Percentiles rank a stretch among this genome's conserved stretches.
Conservation (phyloP, 2,797 vertebrate genomes). For the Rhabdophis nuchalis region DNA sequence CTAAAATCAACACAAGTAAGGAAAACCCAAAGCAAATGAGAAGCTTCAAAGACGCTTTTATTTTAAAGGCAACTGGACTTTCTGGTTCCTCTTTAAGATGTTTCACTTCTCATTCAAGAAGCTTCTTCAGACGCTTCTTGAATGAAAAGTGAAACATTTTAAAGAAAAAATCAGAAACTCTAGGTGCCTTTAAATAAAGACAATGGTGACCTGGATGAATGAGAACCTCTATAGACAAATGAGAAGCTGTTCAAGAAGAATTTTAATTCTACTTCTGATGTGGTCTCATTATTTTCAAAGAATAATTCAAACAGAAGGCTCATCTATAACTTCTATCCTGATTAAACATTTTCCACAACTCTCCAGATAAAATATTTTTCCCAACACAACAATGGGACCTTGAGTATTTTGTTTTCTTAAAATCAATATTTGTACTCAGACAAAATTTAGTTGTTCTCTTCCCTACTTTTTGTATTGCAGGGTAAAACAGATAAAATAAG, state of each 20-base stretch:
- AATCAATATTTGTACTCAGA: not conserved
- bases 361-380: not conserved
- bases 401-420: constrained; percentile 11
- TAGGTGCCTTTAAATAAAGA: not conserved
- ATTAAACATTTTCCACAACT: not conserved
- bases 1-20: not conserved
- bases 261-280: not conserved
- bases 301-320: not conserved
- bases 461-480: not conserved
- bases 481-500: constrained; percentile 18
- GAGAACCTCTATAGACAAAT: not conserved
- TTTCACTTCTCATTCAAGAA: not conserved
- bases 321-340: not conserved
- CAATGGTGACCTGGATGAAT: not conserved
- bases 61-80: not conserved
- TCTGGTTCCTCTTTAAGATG: not conserved
- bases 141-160: not conserved
- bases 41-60: not conserved
- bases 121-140: not conserved
- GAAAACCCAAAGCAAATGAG: not conserved
- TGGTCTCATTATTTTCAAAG: not conserved
- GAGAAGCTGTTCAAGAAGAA: not conserved
- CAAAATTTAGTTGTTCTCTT: not conserved
- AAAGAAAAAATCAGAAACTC: not conserved
- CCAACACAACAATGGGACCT: not conserved